Evolutionary conservation across 2,797 vertebrate genomes (phyloP).

Genomic region (Xiphophorus birchmanni): DNA sequence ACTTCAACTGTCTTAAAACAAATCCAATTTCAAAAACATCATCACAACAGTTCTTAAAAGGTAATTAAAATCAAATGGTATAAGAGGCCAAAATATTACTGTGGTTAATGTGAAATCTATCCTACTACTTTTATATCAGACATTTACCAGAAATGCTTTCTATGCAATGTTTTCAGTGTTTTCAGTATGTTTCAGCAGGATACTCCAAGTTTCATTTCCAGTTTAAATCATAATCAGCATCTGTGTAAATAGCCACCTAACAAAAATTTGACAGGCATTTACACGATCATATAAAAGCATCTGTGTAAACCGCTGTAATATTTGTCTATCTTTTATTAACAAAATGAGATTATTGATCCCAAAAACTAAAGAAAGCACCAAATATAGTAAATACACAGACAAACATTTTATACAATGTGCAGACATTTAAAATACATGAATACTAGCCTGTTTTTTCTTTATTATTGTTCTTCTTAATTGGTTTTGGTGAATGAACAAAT

Average conservation of each 20-base stretch:
- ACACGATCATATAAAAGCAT: neutral
- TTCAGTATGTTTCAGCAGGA: neutral
- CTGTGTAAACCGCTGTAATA: too few species aligned
- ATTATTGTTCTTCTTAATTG: too few species aligned
- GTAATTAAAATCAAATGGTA: neutral
- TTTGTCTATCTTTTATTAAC: too few species aligned
- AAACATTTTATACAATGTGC: too few species aligned
- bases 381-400: too few species aligned
- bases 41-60: neutral
- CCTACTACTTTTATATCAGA: neutral
- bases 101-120: neutral
- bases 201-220: neutral
- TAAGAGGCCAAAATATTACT: neutral
- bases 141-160: neutral
- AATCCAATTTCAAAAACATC: too few species aligned
- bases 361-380: too few species aligned
- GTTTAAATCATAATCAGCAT: neutral
- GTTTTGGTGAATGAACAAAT: too few species aligned
- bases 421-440: too few species aligned
- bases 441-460: too few species aligned
- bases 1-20: too few species aligned
- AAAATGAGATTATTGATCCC: too few species aligned
- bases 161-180: slow-evolving; percentile 1
- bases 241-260: neutral
- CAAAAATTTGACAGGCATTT: neutral